Conservation (phyloP, 1,140 invertebrate species). For the Onthophagus taurus region DNA sequence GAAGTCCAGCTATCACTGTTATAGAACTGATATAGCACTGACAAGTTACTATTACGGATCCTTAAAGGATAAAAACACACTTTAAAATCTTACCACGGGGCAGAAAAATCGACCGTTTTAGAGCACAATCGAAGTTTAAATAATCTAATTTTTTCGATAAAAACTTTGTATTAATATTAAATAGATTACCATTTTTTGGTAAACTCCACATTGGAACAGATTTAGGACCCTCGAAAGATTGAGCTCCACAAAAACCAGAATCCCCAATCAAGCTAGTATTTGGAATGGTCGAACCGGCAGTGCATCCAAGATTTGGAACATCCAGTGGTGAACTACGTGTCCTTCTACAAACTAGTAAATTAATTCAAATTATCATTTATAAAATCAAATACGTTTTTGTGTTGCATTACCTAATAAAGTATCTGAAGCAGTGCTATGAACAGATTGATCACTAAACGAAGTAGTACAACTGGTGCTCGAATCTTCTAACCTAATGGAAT, state of each 20-base stretch:
- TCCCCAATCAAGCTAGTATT: constrained; percentile 27
- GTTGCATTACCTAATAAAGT: constrained; percentile 24
- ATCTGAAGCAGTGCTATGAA: constrained; percentile 32
- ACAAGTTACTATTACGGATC: too few species aligned
- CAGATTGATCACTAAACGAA: constrained; percentile 30
- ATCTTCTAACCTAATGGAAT: constrained; percentile 28
- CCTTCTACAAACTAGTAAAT: constrained; percentile 14
- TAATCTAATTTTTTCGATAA: too few species aligned
- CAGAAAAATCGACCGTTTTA: too few species aligned
- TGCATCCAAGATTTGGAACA: constrained; percentile 20
- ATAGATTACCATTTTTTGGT: not conserved
- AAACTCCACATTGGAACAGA: constrained; percentile 15
- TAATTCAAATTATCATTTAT: not conserved
- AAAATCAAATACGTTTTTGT: not conserved
- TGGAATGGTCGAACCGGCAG: constrained; percentile 15
- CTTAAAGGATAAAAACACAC: too few species aligned
- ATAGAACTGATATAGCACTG: too few species aligned
- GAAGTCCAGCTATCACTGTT: too few species aligned
- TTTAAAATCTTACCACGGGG: too few species aligned
- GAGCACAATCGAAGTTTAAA: too few species aligned
- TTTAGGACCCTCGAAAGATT: constrained; percentile 23
- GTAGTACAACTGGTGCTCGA: constrained; percentile 28
- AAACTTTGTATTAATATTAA: too few species aligned
- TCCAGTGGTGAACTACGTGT: constrained; percentile 25
- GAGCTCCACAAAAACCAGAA: constrained; percentile 29